A percentile compares a stretch with the other conserved stretches of the same genome.
Evolutionary conservation across 2,797 vertebrate species (phyloP).

Genomic region (Lepus oiostolus): DNA sequence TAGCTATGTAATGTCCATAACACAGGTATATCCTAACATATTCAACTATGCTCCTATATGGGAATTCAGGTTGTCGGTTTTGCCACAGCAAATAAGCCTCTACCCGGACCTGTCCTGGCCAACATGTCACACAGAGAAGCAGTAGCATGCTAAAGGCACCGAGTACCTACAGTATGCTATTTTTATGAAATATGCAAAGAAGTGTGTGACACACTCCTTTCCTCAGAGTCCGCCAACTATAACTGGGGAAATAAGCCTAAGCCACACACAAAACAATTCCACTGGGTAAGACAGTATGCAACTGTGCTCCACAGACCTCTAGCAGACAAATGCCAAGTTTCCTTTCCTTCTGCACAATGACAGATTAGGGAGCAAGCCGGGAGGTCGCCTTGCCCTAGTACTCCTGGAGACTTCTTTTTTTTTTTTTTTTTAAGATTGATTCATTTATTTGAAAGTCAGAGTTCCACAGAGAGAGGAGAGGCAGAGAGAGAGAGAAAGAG

Average conservation of each 20-base stretch:
- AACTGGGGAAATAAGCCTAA: neutral
- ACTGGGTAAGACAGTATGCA: neutral
- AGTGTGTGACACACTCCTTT: slow-evolving; percentile 30
- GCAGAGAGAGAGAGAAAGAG: too few relatives aligned
- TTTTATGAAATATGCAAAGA: slow-evolving; percentile 60
- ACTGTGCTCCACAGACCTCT: neutral
- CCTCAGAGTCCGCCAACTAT: neutral
- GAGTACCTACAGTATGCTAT: neutral
- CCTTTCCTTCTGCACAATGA: neutral
- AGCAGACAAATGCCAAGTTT: neutral
- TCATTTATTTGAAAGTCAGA: too few relatives aligned
- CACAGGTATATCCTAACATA: neutral
- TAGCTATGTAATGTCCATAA: neutral
- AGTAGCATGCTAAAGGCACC: neutral
- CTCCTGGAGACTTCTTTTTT: neutral
- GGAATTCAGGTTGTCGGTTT: neutral
- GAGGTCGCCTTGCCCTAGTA: neutral
- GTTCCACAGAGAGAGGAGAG: too few relatives aligned
- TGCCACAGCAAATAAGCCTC: neutral
- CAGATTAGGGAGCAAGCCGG: neutral
- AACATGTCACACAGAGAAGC: neutral
- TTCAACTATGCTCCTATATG: neutral
- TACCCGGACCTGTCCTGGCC: neutral
- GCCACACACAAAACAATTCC: slow-evolving; percentile 1
- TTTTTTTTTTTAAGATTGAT: too few relatives aligned